Percentiles rank a stretch among this genome's conserved stretches.
These are phyloP conservation scores for Allobates femoralis DNA, from an alignment of 2,797 vertebrate genomes.

Conservation along the genomic window DNA sequence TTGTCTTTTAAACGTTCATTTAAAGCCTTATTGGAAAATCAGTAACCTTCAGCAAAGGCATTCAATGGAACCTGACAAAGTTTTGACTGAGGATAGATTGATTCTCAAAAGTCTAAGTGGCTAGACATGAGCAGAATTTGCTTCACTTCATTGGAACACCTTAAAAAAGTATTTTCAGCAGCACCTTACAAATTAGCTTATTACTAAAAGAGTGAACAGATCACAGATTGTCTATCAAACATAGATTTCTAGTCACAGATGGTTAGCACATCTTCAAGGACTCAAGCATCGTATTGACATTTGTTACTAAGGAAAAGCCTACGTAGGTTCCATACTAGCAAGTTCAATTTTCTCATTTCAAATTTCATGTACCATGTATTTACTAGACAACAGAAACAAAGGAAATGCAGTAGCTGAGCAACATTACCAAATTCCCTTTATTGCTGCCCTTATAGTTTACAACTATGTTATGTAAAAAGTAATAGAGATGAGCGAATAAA, in stretches of 20 bases:
- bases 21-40: background rate
- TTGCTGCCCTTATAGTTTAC: background rate
- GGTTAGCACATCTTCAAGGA: constrained; percentile 74
- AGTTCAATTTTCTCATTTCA: constrained; percentile 39
- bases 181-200: constrained; percentile 79
- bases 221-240: constrained; percentile 78
- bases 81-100: constrained; percentile 81
- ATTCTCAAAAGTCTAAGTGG: constrained; percentile 77
- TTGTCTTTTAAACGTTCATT: constrained; percentile 22
- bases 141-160: constrained; percentile 74
- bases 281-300: constrained; percentile 62
- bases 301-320: constrained; percentile 37
- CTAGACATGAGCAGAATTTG: constrained; percentile 78
- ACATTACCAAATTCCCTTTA: background rate
- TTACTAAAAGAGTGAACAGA: constrained; percentile 80
- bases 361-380: background rate
- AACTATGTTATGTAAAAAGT: background rate
- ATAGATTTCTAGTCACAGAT: constrained; percentile 76
- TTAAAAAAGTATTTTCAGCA: constrained; percentile 73
- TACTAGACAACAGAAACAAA: background rate
- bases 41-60: constrained; percentile 75
- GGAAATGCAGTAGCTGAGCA: background rate
- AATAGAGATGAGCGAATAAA: no score
- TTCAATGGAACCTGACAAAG: constrained; percentile 74
- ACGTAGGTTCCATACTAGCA: constrained; percentile 22